Base-by-base conservation (phyloP, 2,797 vertebrate genomes). In the Microctenopoma lineatum region DNA sequence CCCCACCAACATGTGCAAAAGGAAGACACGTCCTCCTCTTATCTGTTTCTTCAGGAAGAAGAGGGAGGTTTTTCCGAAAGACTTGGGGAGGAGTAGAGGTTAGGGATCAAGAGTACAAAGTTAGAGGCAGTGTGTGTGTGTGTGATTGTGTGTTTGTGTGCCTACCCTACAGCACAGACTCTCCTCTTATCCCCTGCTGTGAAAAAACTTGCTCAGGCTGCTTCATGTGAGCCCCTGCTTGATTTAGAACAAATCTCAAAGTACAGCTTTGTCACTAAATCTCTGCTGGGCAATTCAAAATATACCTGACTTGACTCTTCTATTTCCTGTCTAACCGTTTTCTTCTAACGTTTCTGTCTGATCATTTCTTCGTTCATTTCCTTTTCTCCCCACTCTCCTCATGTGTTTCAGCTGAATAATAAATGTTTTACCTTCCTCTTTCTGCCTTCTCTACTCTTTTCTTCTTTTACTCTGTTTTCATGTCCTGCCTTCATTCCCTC, bases 41-140 rank as follows among this genome's bases (percentile, higher is more conserved):
- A 80, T 80, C 78, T 73, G 47, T 57, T 70, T 71, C 63, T 57
- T 55, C 36, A 58, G 45, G 44, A 18, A 45, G 59, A 65, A 42
- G 15, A 14, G 4, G 11, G 36, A 42, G 11, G 44, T 51, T 75
- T 60, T 55, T 46, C 4, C 18, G 36, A 16, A 38, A 60, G 59
- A 56, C 55, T 12, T 29, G 12, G 29, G 21, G 59, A 66, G 66
- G 29, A 60, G 59, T 26, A 62, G 34, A 71, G 59, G 66, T 73
- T 62, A 68, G 32, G 14, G 70, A 74, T 67, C 52, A 59, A 58
- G 59, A 60, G 38, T 52, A 21, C 55, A 73, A 70, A 48, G 1
- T 15, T 27, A 18, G 8, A 18, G 26, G 45, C 13, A 57, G 16
- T 21, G 21, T 21, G 21, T 21, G 21, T 21, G 21, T 66, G 34